Evolutionary conservation across 1,140 invertebrate genomes (phyloP).

Genomic region (Pogonognathellus flavescens): DNA sequence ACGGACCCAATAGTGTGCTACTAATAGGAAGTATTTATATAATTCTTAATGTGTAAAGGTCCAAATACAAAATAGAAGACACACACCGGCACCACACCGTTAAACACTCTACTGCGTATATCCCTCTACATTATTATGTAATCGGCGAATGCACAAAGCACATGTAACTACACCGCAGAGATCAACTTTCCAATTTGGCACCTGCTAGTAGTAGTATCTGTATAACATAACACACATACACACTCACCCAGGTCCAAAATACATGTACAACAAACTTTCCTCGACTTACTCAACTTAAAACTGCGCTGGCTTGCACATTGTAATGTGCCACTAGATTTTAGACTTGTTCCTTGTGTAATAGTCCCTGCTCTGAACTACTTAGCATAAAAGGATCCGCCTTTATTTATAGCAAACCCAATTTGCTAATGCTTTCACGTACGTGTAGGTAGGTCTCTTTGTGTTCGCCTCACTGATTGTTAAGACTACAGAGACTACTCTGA

Average conservation of each 20-base stretch:
- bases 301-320: slow-evolving; percentile 5
- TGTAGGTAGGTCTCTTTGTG: neutral
- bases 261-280: neutral
- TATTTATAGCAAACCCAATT: slow-evolving; percentile 36
- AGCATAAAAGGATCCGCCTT: slow-evolving; percentile 34
- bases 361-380: slow-evolving; percentile 27
- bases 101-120: neutral
- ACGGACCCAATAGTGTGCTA: neutral
- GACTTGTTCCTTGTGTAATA: slow-evolving; percentile 16
- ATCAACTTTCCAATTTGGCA: slow-evolving; percentile 48
- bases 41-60: neutral
- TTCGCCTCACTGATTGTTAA: neutral
- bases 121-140: slow-evolving; percentile 16
- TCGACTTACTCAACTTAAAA: neutral
- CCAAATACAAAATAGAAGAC: neutral
- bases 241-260: neutral
- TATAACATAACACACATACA: slow-evolving; percentile 15
- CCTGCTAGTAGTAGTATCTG: neutral
- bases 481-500: neutral
- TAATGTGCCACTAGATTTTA: slow-evolving; percentile 36
- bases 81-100: neutral
- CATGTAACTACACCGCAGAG: slow-evolving; percentile 40
- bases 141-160: slow-evolving; percentile 32
- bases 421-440: slow-evolving; percentile 45
- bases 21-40: neutral